A percentile compares a stretch with the other conserved stretches of the same genome.
phyloP scores from a whole-genome alignment of 2,888 invertebrate species.

The Matsumyia berberina region DNA sequence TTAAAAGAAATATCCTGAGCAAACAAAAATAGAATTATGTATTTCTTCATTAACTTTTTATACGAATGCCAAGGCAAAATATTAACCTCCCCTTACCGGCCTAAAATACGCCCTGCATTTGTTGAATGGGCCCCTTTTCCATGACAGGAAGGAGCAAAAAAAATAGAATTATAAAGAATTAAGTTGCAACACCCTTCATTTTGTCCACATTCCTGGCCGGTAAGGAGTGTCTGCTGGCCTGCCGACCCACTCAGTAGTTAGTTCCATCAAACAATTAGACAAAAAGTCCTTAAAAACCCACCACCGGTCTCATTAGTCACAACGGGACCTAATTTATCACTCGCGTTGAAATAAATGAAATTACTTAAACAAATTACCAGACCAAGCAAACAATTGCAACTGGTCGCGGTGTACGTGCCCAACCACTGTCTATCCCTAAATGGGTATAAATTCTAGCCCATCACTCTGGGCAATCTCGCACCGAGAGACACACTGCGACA shows the following conservation, averaged over 20 bases:
- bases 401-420: slow-evolving; percentile 34
- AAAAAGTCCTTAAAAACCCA: slow-evolving; percentile 61
- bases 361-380: slow-evolving; percentile 75
- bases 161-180: slow-evolving; percentile 8
- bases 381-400: slow-evolving; percentile 73
- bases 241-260: slow-evolving; percentile 28
- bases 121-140: background rate
- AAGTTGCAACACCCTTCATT: background rate
- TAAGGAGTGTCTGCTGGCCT: slow-evolving; percentile 30
- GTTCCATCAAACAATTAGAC: slow-evolving; percentile 56
- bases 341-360: slow-evolving; percentile 73
- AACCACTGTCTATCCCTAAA: slow-evolving; percentile 44
- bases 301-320: slow-evolving; percentile 70
- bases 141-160: background rate
- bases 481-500: slow-evolving; percentile 13
- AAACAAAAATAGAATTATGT: too few relatives aligned
- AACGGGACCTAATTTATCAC: slow-evolving; percentile 70
- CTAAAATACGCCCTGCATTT: background rate
- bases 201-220: background rate
- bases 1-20: too few relatives aligned
- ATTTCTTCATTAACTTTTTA: too few relatives aligned
- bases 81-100: background rate
- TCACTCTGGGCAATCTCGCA: slow-evolving; percentile 45
- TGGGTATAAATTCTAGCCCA: slow-evolving; percentile 60
- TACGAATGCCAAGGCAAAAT: background rate